Evolutionary conservation across 2,888 invertebrate genomes (phyloP).

Genomic region (Lydus trimaculatus): DNA sequence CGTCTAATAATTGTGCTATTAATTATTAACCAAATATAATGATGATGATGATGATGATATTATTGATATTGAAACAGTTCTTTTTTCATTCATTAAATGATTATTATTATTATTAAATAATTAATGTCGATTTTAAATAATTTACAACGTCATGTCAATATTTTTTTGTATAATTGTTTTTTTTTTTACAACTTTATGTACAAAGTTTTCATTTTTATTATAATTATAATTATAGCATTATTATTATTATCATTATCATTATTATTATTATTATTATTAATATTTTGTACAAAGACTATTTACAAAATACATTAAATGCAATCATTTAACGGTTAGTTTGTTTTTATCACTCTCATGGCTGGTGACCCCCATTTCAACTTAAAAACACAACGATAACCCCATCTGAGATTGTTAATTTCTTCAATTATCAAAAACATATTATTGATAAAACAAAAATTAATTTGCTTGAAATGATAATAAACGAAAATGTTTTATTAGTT

Average conservation of each 20-base stretch:
- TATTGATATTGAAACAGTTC: neutral
- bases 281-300: constrained; percentile 35
- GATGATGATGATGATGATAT: neutral
- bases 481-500: constrained; percentile 30
- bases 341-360: constrained; percentile 35
- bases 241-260: neutral
- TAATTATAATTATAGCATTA: no score
- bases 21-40: constrained; percentile 12
- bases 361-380: constrained; percentile 38
- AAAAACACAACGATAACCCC: constrained; percentile 38
- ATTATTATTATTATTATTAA: neutral
- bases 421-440: neutral
- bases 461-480: constrained; percentile 34
- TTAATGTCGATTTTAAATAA: constrained; percentile 38
- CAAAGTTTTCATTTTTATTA: constrained; percentile 31
- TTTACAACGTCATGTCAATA: constrained; percentile 36
- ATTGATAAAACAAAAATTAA: constrained; percentile 40
- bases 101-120: constrained; percentile 17
- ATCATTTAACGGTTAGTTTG: constrained; percentile 35
- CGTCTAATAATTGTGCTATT: constrained; percentile 18
- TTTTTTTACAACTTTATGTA: constrained; percentile 41
- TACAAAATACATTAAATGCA: constrained; percentile 34
- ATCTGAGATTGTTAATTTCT: constrained; percentile 21
- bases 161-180: neutral
- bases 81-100: neutral